These are phyloP conservation scores for Meloidogyne hapla DNA, from an alignment of 1,140 invertebrate species.

Conservation along the genomic window DNA sequence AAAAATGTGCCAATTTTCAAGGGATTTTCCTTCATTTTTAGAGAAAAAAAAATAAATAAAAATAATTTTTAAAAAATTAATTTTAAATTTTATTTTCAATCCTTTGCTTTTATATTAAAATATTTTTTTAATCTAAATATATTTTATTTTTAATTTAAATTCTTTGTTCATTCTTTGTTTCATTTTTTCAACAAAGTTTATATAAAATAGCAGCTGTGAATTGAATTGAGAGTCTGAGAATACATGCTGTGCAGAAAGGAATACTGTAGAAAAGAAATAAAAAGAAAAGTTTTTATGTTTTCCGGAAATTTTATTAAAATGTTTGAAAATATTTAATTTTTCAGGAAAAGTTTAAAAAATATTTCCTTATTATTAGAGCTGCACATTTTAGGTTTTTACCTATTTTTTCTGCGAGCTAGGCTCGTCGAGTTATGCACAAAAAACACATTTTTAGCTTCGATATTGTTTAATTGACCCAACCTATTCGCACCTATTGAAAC, in stretches of 20 bases:
- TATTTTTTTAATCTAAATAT: too few relatives aligned
- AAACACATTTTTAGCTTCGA: too few relatives aligned
- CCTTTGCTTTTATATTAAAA: background rate
- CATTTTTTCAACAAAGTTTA: background rate
- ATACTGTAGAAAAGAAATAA: background rate
- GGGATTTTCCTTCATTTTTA: too few relatives aligned
- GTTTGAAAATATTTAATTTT: background rate
- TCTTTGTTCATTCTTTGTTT: background rate
- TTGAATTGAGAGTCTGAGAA: background rate
- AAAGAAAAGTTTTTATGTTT: background rate
- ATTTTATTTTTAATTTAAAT: too few relatives aligned
- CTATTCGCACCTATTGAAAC: too few relatives aligned
- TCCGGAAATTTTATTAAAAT: background rate
- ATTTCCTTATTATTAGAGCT: background rate
- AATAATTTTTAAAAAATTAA: background rate
- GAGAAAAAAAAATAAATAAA: too few relatives aligned
- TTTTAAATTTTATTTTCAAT: background rate
- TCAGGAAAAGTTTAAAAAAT: background rate
- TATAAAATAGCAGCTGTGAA: background rate
- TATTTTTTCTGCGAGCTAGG: too few relatives aligned
- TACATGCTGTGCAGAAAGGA: background rate
- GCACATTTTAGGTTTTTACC: too few relatives aligned
- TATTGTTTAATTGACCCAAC: too few relatives aligned
- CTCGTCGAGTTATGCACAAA: too few relatives aligned
- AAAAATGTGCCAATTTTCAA: too few relatives aligned